Base-by-base conservation (phyloP, 2,113 vertebrate species). In the Gasterosteus nipponicus region DNA sequence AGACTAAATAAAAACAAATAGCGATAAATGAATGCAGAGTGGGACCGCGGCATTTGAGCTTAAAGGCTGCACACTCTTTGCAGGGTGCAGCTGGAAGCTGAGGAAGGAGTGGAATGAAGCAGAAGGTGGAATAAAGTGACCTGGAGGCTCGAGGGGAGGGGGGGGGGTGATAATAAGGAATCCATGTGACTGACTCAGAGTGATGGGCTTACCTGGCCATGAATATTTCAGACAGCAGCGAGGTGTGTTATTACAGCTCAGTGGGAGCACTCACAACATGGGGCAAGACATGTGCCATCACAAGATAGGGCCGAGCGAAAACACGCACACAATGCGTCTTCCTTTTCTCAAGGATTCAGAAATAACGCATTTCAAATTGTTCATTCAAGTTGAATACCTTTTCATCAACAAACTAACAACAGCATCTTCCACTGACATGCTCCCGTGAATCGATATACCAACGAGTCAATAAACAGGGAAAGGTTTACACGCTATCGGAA, bases 221-320 rank as follows among this genome's bases (percentile, higher is more conserved):
- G 90, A 93, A 93, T 93, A 91, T 92, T 93, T 93, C 91, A 93
- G 87, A 75, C 85, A 65, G 79, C 91, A 89, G 64, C 71, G 89
- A 91, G 89, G 86, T 92, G 91, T 92, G 91, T 92, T 93, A 92
- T 93, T 92, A 91, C 86, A 84, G 87, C 92, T 86, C 89, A 82
- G 88, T 81, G 74, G 87, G 89, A 87, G 78, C 79, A 73, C 85
- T 89, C 90, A 78, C 90, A 91, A 87, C 87, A 87, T 86, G 90
- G 78, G 84, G 83, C 80, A 60, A 71, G 84, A 89, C 87, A 84
- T 90, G 86, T 87, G 87, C 88, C 81, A 82, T 90, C 87, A 70
- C 79, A 65, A 87, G 88, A 90, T 86, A 89, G 87, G 71, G 59
- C 83, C 9, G 39, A 56, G 57, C 67, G 75, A 75, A 75, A 59